These are phyloP conservation scores for Prenolepis imparis DNA, from an alignment of 2,888 invertebrate species.

Conservation along the genomic window DNA sequence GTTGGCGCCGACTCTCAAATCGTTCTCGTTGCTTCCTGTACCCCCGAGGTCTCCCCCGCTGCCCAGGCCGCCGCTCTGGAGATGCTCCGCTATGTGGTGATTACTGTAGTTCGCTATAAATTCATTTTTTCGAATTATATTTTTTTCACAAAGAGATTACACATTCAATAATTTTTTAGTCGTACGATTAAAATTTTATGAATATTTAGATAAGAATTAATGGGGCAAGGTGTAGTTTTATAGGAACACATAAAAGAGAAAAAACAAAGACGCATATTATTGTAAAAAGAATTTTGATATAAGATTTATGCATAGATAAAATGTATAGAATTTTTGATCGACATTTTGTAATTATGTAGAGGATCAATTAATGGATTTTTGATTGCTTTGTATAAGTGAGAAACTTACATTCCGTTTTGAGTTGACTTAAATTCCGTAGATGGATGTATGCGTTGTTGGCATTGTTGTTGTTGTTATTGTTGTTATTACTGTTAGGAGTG, in stretches of 20 bases:
- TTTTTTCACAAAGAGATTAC: background rate
- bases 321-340: background rate
- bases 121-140: background rate
- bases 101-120: slow-evolving; percentile 82
- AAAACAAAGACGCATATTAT: background rate
- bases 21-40: slow-evolving; percentile 82
- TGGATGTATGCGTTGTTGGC: slow-evolving; percentile 84
- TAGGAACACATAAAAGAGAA: background rate
- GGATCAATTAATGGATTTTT: no score
- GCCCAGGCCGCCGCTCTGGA: slow-evolving; percentile 78
- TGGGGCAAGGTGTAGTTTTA: background rate
- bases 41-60: slow-evolving; percentile 81
- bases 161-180: background rate
- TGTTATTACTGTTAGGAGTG: slow-evolving; percentile 82
- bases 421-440: slow-evolving; percentile 84
- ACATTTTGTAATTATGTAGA: no score
- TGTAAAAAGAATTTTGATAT: background rate
- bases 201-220: background rate
- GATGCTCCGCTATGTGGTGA: slow-evolving; percentile 84
- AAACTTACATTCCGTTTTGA: slow-evolving; percentile 84
- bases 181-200: background rate
- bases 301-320: background rate
- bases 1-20: slow-evolving; percentile 80
- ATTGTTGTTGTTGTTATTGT: slow-evolving; percentile 80
- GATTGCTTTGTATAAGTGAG: background rate